These are phyloP conservation scores for Alentia gelatinosa DNA, from an alignment of 2,888 invertebrate species.

Conservation along the genomic window DNA sequence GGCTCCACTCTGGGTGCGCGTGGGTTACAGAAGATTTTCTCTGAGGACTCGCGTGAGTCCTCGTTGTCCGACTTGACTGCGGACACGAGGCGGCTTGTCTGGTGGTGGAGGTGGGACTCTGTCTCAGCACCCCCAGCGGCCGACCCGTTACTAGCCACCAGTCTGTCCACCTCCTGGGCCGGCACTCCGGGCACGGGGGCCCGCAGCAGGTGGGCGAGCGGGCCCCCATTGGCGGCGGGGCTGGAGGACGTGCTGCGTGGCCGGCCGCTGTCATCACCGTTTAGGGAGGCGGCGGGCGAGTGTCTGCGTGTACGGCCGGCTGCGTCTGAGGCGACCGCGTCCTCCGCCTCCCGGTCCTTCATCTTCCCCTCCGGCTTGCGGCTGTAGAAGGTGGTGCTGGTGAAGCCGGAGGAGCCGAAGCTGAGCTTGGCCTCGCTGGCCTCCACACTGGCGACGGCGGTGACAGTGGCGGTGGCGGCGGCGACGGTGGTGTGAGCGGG, in stretches of 20 bases:
- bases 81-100: background rate
- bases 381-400: slow-evolving; percentile 35
- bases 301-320: background rate
- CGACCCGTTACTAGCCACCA: background rate
- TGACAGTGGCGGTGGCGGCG: background rate
- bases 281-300: background rate
- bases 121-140: background rate
- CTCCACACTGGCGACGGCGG: background rate
- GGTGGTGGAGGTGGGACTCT: background rate
- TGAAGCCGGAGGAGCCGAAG: background rate
- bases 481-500: background rate
- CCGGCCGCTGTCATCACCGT: background rate
- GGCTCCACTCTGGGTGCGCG: background rate
- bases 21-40: background rate
- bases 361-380: background rate
- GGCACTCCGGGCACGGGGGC: background rate
- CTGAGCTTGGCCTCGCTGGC: background rate
- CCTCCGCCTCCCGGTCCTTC: slow-evolving; percentile 25
- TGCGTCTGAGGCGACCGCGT: background rate
- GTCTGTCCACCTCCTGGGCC: background rate
- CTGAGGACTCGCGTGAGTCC: background rate
- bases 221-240: background rate
- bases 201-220: background rate
- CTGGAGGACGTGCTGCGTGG: background rate
- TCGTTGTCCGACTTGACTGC: background rate